A percentile compares a stretch with the other conserved stretches of the same genome.
phyloP scores from a whole-genome alignment of 1,140 invertebrate genomes.

The Chymomyza costata region DNA sequence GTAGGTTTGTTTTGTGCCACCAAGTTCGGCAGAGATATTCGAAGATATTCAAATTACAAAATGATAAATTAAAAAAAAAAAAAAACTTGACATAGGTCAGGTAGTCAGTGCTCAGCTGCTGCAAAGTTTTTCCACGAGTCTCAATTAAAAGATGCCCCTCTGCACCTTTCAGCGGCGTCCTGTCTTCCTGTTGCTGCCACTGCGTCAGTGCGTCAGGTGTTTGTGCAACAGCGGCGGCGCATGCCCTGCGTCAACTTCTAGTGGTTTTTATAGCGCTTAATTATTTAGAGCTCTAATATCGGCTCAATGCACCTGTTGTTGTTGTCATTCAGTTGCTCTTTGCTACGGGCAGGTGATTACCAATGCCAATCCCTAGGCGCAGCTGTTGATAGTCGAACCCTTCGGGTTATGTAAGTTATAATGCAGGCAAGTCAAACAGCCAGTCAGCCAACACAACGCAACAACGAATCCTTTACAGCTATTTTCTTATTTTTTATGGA shows the following conservation, averaged over 20 bases:
- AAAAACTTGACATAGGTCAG: not conserved
- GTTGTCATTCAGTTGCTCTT: constrained; percentile 24
- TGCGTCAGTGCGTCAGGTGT: constrained; percentile 45
- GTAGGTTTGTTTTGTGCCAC: constrained; percentile 17
- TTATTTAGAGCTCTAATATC: constrained; percentile 44
- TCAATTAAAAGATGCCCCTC: constrained; percentile 33
- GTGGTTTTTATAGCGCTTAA: constrained; percentile 51
- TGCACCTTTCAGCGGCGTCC: constrained; percentile 10
- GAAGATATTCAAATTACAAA: constrained; percentile 61
- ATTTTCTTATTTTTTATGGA: constrained; percentile 7
- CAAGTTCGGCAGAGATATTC: constrained; percentile 30
- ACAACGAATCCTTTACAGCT: not conserved
- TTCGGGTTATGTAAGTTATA: constrained; percentile 7
- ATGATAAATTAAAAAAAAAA: constrained; percentile 2
- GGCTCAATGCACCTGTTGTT: constrained; percentile 52
- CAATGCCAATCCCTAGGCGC: constrained; percentile 21
- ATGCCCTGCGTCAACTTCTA: constrained; percentile 51
- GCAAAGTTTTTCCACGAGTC: constrained; percentile 41
- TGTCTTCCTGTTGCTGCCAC: constrained; percentile 1
- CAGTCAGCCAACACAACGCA: no score
- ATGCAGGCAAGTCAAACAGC: no score
- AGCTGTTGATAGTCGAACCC: constrained; percentile 41
- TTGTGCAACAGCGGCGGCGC: constrained; percentile 27
- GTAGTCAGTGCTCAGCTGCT: constrained; percentile 16
- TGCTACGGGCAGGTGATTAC: constrained; percentile 57